Evolutionary conservation across 2,888 invertebrate genomes (phyloP).

Genomic region (Octonoba sinensis): DNA sequence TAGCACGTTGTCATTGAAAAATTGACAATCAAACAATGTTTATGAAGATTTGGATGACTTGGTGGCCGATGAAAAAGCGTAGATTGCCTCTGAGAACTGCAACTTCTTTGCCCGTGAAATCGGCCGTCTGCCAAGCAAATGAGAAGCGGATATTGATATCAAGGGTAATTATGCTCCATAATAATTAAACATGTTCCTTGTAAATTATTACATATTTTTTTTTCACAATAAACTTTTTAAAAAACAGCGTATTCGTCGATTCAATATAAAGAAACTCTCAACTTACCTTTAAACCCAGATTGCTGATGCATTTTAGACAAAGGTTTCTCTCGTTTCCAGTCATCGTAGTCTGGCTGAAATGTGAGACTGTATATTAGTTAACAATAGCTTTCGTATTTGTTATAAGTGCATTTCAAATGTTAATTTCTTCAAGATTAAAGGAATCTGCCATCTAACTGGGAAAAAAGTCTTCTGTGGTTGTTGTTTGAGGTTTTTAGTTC

Average conservation of each 20-base stretch:
- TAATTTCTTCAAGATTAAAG: no score
- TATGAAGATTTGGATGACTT: constrained; percentile 39
- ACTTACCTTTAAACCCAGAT: constrained; percentile 51
- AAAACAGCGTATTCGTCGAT: neutral
- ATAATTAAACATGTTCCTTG: constrained; percentile 10
- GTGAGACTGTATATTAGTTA: neutral
- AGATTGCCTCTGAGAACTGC: constrained; percentile 27
- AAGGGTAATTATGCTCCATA: constrained; percentile 34
- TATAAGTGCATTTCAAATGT: no score
- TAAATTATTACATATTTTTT: no score
- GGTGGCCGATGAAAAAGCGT: constrained; percentile 29
- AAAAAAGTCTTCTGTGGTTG: no score
- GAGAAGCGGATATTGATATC: constrained; percentile 27
- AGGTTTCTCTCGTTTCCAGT: constrained; percentile 51
- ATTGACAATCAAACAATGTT: constrained; percentile 5
- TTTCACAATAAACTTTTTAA: no score
- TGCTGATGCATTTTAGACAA: constrained; percentile 41
- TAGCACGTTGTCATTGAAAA: neutral
- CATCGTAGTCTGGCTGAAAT: constrained; percentile 64
- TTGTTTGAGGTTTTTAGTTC: no score
- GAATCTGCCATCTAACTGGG: no score
- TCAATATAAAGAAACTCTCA: neutral
- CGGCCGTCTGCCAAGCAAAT: constrained; percentile 34
- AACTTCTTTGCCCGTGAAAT: constrained; percentile 20
- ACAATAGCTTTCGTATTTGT: no score